Evolutionary conservation across 2,888 invertebrate genomes (phyloP).

Genomic region (Drosophila mercatorum): DNA sequence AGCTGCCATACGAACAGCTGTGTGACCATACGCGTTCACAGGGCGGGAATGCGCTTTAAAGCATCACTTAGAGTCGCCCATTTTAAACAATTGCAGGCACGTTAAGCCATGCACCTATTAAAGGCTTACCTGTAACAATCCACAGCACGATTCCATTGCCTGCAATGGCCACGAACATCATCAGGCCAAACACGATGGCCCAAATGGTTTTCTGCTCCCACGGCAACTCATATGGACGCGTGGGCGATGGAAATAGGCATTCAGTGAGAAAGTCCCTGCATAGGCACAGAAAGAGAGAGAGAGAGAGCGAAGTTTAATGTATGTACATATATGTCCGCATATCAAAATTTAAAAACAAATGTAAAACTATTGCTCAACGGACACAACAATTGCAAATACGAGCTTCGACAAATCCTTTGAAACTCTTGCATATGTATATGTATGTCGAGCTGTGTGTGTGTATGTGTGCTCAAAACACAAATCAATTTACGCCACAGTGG

Average conservation of each 20-base stretch:
- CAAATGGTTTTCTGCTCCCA: conserved; percentile 90
- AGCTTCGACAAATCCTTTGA: conserved; percentile 22
- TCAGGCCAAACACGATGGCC: conserved; percentile 90
- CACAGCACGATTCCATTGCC: conserved; percentile 97
- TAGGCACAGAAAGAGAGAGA: not conserved
- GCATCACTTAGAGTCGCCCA: conserved; percentile 9
- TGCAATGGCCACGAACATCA: conserved; percentile 92
- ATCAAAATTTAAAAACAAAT: conserved; percentile 2
- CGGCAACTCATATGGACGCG: conserved; percentile 86
- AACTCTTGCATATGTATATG: not conserved
- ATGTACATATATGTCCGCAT: not conserved
- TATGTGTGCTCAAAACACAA: conserved; percentile 11
- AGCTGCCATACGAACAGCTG: conserved; percentile 15
- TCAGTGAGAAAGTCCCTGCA: conserved; percentile 87
- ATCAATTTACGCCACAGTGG: conserved; percentile 35
- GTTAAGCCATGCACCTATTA: conserved; percentile 9
- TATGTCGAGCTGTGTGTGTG: not conserved
- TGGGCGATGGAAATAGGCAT: conserved; percentile 87
- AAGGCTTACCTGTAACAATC: conserved; percentile 92
- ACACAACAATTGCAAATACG: conserved; percentile 10
- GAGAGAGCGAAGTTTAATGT: not conserved
- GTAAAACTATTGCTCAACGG: conserved; percentile 11
- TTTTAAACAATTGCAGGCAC: conserved; percentile 2
- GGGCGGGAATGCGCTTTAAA: conserved; percentile 4
- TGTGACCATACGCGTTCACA: conserved; percentile 19